A percentile compares a stretch with the other conserved stretches of the same genome.
Evolutionary conservation across 2,797 vertebrate species (phyloP).

Genomic region (Allobates femoralis): DNA sequence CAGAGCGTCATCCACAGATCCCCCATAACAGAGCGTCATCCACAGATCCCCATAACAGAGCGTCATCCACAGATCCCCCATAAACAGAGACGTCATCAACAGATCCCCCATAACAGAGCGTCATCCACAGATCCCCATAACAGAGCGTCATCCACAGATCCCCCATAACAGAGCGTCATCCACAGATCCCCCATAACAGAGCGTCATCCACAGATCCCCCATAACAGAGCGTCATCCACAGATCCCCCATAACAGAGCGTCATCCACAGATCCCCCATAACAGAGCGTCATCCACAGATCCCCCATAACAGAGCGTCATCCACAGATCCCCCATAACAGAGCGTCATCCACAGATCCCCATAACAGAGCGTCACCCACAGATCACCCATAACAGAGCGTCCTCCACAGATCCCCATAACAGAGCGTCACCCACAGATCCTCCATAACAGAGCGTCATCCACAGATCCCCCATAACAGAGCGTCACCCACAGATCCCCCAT

Average conservation of each 20-base stretch:
- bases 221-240: background rate
- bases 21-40: background rate
- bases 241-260: background rate
- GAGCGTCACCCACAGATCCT: too few species aligned
- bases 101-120: background rate
- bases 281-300: background rate
- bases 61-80: background rate
- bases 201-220: background rate
- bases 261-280: background rate
- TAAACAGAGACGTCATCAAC: background rate
- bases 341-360: background rate
- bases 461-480: too few species aligned
- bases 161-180: background rate
- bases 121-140: background rate
- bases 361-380: background rate
- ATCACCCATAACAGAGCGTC: background rate
- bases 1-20: background rate
- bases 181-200: background rate
- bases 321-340: conserved; percentile 2
- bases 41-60: background rate
- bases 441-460: too few species aligned
- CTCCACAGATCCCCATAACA: background rate
- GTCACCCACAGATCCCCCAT: too few species aligned
- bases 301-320: background rate
- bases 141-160: background rate